Base-by-base conservation (phyloP, 2,888 invertebrate genomes). In the Drosophila incognita region DNA sequence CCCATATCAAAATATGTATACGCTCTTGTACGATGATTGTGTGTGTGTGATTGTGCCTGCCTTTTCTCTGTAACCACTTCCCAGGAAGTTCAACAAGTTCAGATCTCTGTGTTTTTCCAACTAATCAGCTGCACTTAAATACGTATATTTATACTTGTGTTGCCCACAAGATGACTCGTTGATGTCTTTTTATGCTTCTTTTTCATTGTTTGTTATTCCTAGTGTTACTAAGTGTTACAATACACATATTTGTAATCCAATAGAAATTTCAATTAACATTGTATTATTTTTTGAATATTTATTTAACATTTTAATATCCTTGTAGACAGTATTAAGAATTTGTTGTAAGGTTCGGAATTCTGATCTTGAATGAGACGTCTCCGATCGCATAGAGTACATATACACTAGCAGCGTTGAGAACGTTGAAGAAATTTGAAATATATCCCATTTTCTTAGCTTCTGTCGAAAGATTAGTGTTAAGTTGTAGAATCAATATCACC, bases 1-100 rank as follows among this genome's bases (percentile, higher is more conserved):
- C 88, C 84, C 88, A 87, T 85, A 85, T 85, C 81, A 74, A 79
- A 79, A 81, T 87, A 76, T 72, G 52, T 68, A 66, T 70, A 67
- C 46, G 27, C 46, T 46, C 46, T 46, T 46, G 24, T 57, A 52
- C 53, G 68, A 66, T 73, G 73, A 67, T 67, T 73, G 75, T 69
- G 56, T 62, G 66, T 51, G 66, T 51, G 66, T 40, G 36, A 29
- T 56, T 38, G 27, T n/a, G 27, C 24, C 24, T 46, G 46, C 46
- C n/a, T 52, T 29, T 49, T 62, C 54, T 49, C 54, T 62, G 64
- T 58, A 75, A 67, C 54, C 69, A 76, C 68, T 76, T 79, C 69
- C 73, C 80, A 79, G 79, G 79, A 79, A 79, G 80, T 79, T 76
- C 76, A 79, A 69, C 80, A 61, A 79, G 80, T 69, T 79, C 72